Conservation (phyloP, 2,888 invertebrate genomes). For the Morpho deidamia region DNA sequence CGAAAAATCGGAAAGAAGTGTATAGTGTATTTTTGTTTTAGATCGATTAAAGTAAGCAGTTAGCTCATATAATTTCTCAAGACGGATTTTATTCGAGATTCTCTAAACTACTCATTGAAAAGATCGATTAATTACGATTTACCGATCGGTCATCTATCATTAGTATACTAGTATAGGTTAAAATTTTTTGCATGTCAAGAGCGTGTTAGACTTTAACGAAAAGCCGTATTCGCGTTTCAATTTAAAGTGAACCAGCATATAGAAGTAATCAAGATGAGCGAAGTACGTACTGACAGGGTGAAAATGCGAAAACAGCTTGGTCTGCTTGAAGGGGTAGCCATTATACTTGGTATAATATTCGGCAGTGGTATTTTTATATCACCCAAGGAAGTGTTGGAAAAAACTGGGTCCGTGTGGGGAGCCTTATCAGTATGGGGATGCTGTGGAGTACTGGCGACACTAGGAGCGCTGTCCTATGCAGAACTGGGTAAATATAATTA, state of each 20-base stretch:
- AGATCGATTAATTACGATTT: no score
- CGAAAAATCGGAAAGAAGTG: no score
- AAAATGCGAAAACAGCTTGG: constrained; percentile 94
- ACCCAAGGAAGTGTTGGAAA: constrained; percentile 94
- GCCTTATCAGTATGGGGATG: constrained; percentile 92
- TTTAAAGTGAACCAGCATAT: no score
- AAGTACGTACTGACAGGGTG: constrained; percentile 69
- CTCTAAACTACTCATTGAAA: no score
- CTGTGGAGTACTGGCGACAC: constrained; percentile 92
- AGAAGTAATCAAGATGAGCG: constrained; percentile 37
- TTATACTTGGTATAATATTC: constrained; percentile 95
- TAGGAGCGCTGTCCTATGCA: constrained; percentile 98
- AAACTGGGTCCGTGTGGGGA: constrained; percentile 93
- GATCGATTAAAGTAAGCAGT: no score
- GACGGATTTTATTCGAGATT: no score
- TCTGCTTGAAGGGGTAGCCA: constrained; percentile 93
- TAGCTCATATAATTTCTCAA: no score
- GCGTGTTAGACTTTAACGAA: constrained; percentile 4
- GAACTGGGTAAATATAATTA: constrained; percentile 85
- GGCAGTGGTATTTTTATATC: constrained; percentile 98
- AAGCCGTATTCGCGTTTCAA: background rate
- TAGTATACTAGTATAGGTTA: constrained; percentile 25
- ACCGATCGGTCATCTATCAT: no score
- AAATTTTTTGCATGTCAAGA: constrained; percentile 14
- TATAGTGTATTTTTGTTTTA: no score